Evolutionary conservation across 2,888 invertebrate species (phyloP).

Genomic region (Plutella xylostella): DNA sequence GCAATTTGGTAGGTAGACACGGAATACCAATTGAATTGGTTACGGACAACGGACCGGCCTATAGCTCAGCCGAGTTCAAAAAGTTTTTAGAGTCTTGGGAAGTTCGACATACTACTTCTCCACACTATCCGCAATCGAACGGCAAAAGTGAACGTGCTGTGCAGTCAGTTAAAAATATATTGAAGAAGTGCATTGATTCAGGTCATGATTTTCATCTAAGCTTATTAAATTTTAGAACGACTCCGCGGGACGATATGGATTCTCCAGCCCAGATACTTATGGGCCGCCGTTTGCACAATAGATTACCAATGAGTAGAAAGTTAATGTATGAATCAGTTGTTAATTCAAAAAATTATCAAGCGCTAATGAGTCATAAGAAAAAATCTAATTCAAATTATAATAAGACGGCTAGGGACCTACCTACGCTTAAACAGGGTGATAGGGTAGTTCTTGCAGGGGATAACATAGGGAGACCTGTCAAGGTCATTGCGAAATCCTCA

Average conservation of each 20-base stretch:
- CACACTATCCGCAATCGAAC: too few relatives aligned
- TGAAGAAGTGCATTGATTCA: conserved; percentile 10
- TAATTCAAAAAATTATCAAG: conserved; percentile 2
- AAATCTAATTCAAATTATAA: background rate
- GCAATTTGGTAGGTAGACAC: too few relatives aligned
- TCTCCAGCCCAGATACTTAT: conserved; percentile 16
- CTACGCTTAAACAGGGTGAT: background rate
- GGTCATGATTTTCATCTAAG: conserved; percentile 13
- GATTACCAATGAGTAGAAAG: conserved; percentile 7
- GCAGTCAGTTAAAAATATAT: conserved; percentile 12
- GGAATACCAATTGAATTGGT: too few relatives aligned
- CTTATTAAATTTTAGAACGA: conserved; percentile 14
- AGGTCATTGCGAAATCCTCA: background rate
- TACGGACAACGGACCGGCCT: conserved; percentile 15
- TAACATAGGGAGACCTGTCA: background rate
- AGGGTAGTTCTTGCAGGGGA: background rate
- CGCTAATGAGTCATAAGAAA: background rate
- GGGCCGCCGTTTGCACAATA: conserved; percentile 14
- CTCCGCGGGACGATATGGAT: conserved; percentile 9
- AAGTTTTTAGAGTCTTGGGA: conserved; percentile 13
- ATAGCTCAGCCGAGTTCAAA: conserved; percentile 14
- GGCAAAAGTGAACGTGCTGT: conserved; percentile 14
- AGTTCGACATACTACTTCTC: too few relatives aligned
- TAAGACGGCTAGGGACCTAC: background rate
- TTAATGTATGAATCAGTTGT: conserved; percentile 5